phyloP scores from a whole-genome alignment of 2,888 invertebrate species.

The Pheosia tremula region DNA sequence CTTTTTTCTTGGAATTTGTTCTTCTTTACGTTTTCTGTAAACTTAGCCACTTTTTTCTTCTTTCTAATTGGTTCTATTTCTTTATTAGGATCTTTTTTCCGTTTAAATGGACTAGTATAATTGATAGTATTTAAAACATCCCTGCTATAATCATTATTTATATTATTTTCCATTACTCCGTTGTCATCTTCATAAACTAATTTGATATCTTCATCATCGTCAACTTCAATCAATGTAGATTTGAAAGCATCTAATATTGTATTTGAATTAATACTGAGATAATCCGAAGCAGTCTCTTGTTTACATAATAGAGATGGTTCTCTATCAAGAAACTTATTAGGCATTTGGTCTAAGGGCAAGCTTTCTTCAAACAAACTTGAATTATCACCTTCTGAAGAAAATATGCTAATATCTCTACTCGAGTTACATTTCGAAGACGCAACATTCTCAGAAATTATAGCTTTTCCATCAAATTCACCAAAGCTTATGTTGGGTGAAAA shows the following conservation, averaged over 20 bases:
- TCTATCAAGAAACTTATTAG: conserved; percentile 74
- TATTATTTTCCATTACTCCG: conserved; percentile 17
- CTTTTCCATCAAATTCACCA: conserved; percentile 53
- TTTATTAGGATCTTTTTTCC: conserved; percentile 35
- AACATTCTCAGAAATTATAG: conserved; percentile 21
- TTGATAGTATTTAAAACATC: conserved; percentile 50
- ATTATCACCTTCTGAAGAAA: conserved; percentile 77
- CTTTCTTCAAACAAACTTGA: conserved; percentile 85
- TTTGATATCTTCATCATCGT: conserved; percentile 71
- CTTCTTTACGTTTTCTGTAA: neutral
- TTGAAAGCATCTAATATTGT: conserved; percentile 65
- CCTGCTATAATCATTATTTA: conserved; percentile 35
- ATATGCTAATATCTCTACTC: conserved; percentile 68
- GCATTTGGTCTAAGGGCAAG: conserved; percentile 78
- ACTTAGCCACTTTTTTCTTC: conserved; percentile 46
- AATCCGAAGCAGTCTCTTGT: conserved; percentile 38
- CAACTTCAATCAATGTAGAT: conserved; percentile 56
- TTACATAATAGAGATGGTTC: conserved; percentile 36
- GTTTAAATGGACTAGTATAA: conserved; percentile 58
- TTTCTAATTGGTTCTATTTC: conserved; percentile 44
- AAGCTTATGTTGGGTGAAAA: conserved; percentile 72
- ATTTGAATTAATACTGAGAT: conserved; percentile 52
- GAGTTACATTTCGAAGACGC: conserved; percentile 41
- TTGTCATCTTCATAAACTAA: conserved; percentile 68
- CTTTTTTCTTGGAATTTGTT: conserved; percentile 8